Evolutionary conservation across 2,113 vertebrate species (phyloP).

Genomic region (Elephantulus edwardii): DNA sequence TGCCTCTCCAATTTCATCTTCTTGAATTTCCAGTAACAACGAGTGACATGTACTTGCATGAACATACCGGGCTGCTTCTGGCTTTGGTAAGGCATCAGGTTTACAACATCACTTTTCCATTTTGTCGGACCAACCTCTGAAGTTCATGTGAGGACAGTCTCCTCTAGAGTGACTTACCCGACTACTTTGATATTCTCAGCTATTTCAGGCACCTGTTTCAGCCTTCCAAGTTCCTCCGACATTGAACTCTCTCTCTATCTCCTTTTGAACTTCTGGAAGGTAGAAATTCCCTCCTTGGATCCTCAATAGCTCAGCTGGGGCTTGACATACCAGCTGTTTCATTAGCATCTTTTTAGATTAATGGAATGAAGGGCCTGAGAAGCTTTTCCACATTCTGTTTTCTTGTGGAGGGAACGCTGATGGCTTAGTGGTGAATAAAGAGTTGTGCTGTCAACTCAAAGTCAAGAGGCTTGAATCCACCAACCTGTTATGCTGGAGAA

Average conservation of each 20-base stretch:
- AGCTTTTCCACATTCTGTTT: neutral
- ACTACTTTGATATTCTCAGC: neutral
- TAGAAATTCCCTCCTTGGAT: neutral
- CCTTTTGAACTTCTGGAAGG: neutral
- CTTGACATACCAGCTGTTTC: neutral
- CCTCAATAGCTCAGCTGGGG: neutral
- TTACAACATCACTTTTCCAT: neutral
- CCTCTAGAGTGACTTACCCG: neutral
- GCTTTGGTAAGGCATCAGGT: neutral
- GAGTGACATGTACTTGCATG: neutral
- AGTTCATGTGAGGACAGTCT: neutral
- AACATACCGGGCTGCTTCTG: neutral
- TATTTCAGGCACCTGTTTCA: neutral
- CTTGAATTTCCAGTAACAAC: neutral
- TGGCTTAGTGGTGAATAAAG: no score
- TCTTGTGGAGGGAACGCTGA: no score
- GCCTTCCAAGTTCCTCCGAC: neutral
- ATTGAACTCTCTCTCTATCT: neutral
- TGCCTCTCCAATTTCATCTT: slow-evolving; percentile 16
- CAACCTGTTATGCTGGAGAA: no score
- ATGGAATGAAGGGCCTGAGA: neutral
- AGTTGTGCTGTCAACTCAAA: no score
- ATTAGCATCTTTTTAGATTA: neutral
- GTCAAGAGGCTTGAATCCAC: no score
- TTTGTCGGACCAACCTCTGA: neutral